Evolutionary conservation across 2,888 invertebrate species (phyloP), one percentile per base, ranked within the genome.

Genomic region (Plebejus melissa): DNA sequence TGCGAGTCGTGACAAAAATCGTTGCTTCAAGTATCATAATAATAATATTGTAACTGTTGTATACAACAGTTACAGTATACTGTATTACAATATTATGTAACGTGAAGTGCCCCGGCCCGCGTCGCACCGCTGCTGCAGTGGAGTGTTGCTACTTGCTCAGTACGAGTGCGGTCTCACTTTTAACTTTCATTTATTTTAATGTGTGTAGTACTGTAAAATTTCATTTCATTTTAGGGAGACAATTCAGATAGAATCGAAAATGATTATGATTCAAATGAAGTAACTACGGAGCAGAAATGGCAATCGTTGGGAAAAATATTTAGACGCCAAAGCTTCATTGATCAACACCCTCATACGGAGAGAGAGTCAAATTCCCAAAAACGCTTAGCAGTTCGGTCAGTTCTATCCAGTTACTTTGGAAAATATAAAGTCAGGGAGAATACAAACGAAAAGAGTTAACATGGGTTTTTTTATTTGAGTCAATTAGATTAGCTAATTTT

Each of bases 281-380:
- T 91, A 75, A 86, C 82, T 77, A 86, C 88, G 72, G 93, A 93
- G 78, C 93, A 91, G 80, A 93, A 93, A 82, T 93, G 93, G 93
- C 93, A 93, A 81, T 93, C 93, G 54, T 81, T 93, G 78, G 93
- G 93, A 0, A 93, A 93, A 86, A 87, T 93, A 74, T 93, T 93
- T 80, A 85, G 89, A 79, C 92, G 93, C 74, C 91, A 92, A 85
- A 91, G 89, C 81, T 88, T 90, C 79, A 86, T 82, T 36, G 92
- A 93, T 77, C 85, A 88, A 75, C 89, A 88, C 87, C 88, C 87
- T 5, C 74, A 87, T 46, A 86, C 80, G 78, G 84, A 85, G 77
- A 87, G 86, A 80, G 91, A 87, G 74, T 91, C 83, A 79, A 87
- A 91, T 41, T 84, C 88, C 74, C 87, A 86, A 69, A 89, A 90